These are phyloP conservation scores for Drosophila quadrilineata DNA, from an alignment of 1,140 invertebrate species.

Conservation along the genomic window DNA sequence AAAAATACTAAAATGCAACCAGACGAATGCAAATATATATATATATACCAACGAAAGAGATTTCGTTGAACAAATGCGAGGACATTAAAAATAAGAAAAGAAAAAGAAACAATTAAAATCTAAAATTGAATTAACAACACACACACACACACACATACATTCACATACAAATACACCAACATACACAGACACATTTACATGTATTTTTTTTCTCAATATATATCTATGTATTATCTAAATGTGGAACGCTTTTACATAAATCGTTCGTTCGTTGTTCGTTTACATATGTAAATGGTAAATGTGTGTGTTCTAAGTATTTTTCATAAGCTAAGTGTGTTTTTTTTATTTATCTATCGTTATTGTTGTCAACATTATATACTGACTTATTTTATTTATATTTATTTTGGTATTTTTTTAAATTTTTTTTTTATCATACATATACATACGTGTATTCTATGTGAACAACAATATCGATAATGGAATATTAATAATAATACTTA, in stretches of 20 bases:
- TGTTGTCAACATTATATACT: too few relatives aligned
- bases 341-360: too few relatives aligned
- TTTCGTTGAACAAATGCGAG: constrained; percentile 25
- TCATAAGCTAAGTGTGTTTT: constrained; percentile 62
- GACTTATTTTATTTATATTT: constrained; percentile 30
- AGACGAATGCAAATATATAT: too few relatives aligned
- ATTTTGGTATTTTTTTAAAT: constrained; percentile 28
- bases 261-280: constrained; percentile 80
- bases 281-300: constrained; percentile 80
- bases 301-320: constrained; percentile 74
- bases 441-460: constrained; percentile 9
- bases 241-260: constrained; percentile 81
- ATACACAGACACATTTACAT: constrained; percentile 40
- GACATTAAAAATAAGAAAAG: constrained; percentile 14
- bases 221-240: constrained; percentile 80
- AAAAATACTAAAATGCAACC: constrained; percentile 29
- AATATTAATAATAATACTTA: constrained; percentile 3
- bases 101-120: constrained; percentile 16
- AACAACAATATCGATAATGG: background rate
- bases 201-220: constrained; percentile 66
- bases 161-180: constrained; percentile 15
- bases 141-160: constrained; percentile 3
- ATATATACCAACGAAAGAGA: constrained; percentile 29
- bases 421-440: constrained; percentile 27
- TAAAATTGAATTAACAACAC: constrained; percentile 60